A percentile compares a stretch with the other conserved stretches of the same genome.
Conservation (phyloP, 2,797 vertebrate genomes). For the Balearica regulorum region DNA sequence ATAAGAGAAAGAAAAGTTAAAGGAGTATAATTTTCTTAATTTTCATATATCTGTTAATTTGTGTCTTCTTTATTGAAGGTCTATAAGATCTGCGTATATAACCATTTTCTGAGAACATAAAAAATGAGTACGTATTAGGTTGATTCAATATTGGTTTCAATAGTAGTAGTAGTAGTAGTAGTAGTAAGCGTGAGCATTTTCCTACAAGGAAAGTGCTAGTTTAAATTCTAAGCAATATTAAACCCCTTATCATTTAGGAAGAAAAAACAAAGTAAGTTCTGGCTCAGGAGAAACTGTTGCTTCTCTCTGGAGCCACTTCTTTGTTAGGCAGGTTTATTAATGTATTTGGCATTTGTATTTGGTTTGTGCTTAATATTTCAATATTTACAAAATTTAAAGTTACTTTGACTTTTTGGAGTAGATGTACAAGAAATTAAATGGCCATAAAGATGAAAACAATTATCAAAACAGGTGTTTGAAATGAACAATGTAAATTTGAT, state of each 20-base stretch:
- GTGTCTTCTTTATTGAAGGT: background rate
- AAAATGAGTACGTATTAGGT: accelerated
- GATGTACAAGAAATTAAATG: background rate
- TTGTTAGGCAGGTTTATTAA: background rate
- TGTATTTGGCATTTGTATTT: background rate
- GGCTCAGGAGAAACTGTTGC: background rate
- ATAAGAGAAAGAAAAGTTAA: background rate
- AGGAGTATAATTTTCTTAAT: background rate
- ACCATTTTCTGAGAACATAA: background rate
- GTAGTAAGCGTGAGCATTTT: background rate
- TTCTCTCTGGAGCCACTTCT: background rate
- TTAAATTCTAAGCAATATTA: background rate
- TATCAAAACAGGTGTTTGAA: background rate
- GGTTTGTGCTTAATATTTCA: background rate
- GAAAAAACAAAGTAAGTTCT: background rate
- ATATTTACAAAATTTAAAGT: background rate
- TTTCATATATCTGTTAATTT: background rate
- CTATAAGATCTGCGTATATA: background rate
- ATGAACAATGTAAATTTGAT: background rate
- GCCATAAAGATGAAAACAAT: background rate
- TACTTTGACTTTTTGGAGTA: background rate
- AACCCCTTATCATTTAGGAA: background rate
- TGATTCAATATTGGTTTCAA: background rate
- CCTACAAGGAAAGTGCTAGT: background rate
- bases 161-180: background rate